Percentiles rank a stretch among this genome's conserved stretches.
These are phyloP conservation scores for Selenia dentaria DNA, from an alignment of 2,888 invertebrate species.

Conservation along the genomic window DNA sequence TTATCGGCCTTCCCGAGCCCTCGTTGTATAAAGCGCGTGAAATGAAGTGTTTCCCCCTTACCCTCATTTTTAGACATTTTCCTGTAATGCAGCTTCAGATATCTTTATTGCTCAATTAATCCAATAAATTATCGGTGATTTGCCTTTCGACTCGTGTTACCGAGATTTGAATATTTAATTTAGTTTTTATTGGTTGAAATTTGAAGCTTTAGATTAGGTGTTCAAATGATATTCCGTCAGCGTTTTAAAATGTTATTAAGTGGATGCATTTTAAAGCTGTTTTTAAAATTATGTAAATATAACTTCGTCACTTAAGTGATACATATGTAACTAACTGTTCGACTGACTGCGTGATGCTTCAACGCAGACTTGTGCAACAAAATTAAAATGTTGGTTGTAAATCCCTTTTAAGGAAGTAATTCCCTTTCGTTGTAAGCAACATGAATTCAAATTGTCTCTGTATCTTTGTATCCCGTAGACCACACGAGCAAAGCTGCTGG, in stretches of 20 bases:
- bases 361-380: no score
- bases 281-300: background rate
- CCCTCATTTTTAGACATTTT: slow-evolving; percentile 48
- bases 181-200: slow-evolving; percentile 25
- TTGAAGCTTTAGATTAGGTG: slow-evolving; percentile 13
- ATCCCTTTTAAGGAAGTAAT: no score
- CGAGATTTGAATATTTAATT: slow-evolving; percentile 48
- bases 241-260: background rate
- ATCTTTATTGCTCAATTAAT: slow-evolving; percentile 79
- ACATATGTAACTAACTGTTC: no score
- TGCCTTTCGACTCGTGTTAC: slow-evolving; percentile 50
- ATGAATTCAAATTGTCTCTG: no score
- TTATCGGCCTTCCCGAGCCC: slow-evolving; percentile 47
- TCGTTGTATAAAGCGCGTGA: slow-evolving; percentile 77
- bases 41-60: slow-evolving; percentile 77
- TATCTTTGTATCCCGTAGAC: no score
- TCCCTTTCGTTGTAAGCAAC: no score
- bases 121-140: slow-evolving; percentile 58
- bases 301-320: no score
- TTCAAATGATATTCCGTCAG: background rate
- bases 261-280: background rate
- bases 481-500: no score
- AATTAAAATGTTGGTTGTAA: no score
- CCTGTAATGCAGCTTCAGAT: slow-evolving; percentile 53
- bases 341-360: no score